Base-by-base conservation (phyloP, 2,888 invertebrate genomes). In the Leuctra nigra region DNA sequence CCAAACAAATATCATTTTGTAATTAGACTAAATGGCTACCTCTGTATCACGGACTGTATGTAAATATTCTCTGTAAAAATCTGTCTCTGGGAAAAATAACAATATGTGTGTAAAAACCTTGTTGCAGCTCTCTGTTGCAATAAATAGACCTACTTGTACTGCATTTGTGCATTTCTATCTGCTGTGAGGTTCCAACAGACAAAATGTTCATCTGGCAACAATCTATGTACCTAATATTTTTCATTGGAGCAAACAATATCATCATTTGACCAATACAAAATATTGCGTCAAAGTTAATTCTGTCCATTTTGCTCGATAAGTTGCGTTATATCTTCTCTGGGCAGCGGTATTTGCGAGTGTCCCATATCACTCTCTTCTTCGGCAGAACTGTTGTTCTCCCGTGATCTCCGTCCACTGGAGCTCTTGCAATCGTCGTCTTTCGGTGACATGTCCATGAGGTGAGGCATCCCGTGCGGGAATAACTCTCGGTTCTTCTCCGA, bases 401-500 rank as follows among this genome's bases (percentile, higher is more conserved):
- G 44, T 16, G 62, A 61, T 46, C 50, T 47, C 16, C 59, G 36
- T 14, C 61, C 59, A 16, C 57, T 55, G 3, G 33, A 35, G 18
- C 50, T 50, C 29, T 54, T 55, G 48, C 48, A 55, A 36, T 58
- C 58, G 16, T 58, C 58, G 38, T 58, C 58, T 44, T 58, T 58
- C 24, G 50, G 50, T 25, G 59, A 57, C 18, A 62, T 57, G 52
- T 62, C 62, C 38, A 61, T 53, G 14, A 61, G 59, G 22, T 61
- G 55, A 11, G 59, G 58, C 56, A 62, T 47, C 14, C 59, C 46
- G 33, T 59, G 62, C 7, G 56, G 52, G 46, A 61, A 62, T 11
- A 63, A 61, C 53, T 79, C 87, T 65, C 83, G 72, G 65, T 82
- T 82, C 67, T 86, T 86, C 66, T 90, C 90, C 66, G 80, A 83